Conservation (phyloP, 37 sponge, comb jelly and placozoan genomes). For the Hormiphora californensis region DNA sequence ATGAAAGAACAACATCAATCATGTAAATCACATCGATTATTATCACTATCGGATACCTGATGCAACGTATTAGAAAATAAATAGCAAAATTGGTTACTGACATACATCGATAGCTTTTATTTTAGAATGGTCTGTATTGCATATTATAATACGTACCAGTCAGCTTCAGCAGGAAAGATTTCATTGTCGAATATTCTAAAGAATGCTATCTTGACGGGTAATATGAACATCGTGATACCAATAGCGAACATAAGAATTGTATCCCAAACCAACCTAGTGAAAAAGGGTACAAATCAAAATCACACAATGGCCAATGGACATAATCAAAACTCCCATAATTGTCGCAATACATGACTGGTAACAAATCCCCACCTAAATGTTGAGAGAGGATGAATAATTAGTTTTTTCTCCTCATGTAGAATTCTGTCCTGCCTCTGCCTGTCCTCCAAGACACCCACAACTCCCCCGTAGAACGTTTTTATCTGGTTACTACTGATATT, state of each 20-base stretch:
- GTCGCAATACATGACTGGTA: background rate
- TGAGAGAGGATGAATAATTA: slow-evolving; percentile 34
- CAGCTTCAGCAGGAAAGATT: background rate
- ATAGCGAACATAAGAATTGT: slow-evolving; percentile 1
- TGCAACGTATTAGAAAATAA: too few species aligned
- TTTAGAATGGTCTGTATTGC: too few species aligned
- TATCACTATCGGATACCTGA: slow-evolving; percentile 16
- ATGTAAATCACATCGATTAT: slow-evolving; percentile 19
- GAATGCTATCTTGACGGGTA: slow-evolving; percentile 33
- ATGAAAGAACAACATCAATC: background rate
- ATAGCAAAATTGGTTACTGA: too few species aligned
- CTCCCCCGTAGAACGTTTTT: slow-evolving; percentile 13
- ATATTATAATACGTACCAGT: too few species aligned
- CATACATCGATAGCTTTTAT: too few species aligned
- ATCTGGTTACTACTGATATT: slow-evolving; percentile 23
- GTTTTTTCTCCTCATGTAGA: background rate
- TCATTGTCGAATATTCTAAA: slow-evolving; percentile 25
- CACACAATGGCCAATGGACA: background rate
- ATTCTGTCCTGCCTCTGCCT: slow-evolving; percentile 20
- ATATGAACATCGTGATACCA: background rate
- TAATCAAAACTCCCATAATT: background rate
- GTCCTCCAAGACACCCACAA: slow-evolving; percentile 29
- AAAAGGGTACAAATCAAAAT: background rate
- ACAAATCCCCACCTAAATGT: background rate
- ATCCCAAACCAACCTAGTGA: slow-evolving; percentile 10